Evolutionary conservation across 2,797 vertebrate species (phyloP), one percentile per base, ranked within the genome.

Genomic region (Coracias cyanogaster): DNA sequence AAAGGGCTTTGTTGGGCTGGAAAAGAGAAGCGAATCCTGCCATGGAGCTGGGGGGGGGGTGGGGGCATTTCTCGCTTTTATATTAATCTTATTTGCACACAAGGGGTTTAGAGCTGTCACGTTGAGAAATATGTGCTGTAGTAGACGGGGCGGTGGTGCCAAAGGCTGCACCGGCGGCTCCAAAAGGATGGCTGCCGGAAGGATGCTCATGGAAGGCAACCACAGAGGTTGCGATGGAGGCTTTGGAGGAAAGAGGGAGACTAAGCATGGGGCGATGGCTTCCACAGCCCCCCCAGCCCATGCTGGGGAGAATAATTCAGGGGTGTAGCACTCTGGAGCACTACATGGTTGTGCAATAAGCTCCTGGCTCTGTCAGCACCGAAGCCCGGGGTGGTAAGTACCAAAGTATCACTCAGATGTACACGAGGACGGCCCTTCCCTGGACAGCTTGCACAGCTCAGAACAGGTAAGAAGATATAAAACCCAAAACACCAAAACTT

Each of bases 31-130:
- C 46, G 28, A 85, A 61, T 11, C 7, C 46, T 48, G 48, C 19
- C 21, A 80, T 76, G 31, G 82, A 51, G 51, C 37, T 37, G 79
- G 72, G 71, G 33, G 71, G 45, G 9, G 79, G 72, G 71, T 31
- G 71, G 45, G 9, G 49, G 85, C 17, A 24, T 22, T 39, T 65
- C 74, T 65, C 82, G 70, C 58, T 72, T 82, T 74, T 57, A 29
- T 87, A 57, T 79, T 84, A 13, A 41, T 89, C 95, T 84, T 85
- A 69, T 93, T 92, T 85, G 80, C 93, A 78, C 64, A 89, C 45
- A 37, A 74, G 79, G 76, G 72, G 69, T 64, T 67, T 70, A 24
- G 94, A 95, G 90, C 89, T 95, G 96, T 90, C 89, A 54, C 16
- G 26, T 22, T 81, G 82, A 67, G 71, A 67, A 82, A 46, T 43